Conservation (phyloP, 2,797 vertebrate genomes). For the Enoplosus armatus region DNA sequence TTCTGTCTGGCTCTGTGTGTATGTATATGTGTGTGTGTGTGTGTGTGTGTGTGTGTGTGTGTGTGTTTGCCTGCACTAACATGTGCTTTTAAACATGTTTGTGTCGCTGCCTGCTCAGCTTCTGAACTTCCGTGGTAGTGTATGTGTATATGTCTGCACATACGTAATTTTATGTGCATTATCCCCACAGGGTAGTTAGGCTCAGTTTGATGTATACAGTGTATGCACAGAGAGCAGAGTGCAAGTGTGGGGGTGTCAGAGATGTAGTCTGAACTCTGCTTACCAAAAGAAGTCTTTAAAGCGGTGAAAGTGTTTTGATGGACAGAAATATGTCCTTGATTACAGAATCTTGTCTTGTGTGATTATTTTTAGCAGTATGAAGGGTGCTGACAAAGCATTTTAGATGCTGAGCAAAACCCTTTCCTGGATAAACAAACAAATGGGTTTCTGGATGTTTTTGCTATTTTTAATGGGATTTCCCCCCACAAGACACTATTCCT, state of each 20-base stretch:
- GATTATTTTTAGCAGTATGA: background rate
- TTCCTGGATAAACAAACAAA: conserved; percentile 5
- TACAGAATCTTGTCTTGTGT: background rate
- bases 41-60: conserved; percentile 38
- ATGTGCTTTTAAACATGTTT: conserved; percentile 54
- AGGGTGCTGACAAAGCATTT: conserved; percentile 27
- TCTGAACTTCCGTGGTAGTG: conserved; percentile 22
- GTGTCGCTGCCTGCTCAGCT: conserved; percentile 36
- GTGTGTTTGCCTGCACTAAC: conserved; percentile 16
- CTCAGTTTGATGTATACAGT: conserved; percentile 26
- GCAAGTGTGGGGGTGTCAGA: background rate
- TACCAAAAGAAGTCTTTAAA: background rate
- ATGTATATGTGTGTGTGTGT: conserved; percentile 50
- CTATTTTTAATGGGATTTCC: background rate
- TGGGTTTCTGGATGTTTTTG: conserved; percentile 16
- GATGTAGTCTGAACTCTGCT: background rate
- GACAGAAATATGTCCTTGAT: background rate
- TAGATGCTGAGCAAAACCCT: background rate
- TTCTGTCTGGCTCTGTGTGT: conserved; percentile 59
- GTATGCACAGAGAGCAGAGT: background rate
- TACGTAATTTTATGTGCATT: conserved; percentile 23
- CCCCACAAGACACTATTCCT: background rate
- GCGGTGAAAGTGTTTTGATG: background rate
- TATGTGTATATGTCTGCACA: conserved; percentile 23
- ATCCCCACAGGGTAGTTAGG: background rate